Base-by-base conservation (phyloP, 2,888 invertebrate species). In the Zaprionus lineosus region DNA sequence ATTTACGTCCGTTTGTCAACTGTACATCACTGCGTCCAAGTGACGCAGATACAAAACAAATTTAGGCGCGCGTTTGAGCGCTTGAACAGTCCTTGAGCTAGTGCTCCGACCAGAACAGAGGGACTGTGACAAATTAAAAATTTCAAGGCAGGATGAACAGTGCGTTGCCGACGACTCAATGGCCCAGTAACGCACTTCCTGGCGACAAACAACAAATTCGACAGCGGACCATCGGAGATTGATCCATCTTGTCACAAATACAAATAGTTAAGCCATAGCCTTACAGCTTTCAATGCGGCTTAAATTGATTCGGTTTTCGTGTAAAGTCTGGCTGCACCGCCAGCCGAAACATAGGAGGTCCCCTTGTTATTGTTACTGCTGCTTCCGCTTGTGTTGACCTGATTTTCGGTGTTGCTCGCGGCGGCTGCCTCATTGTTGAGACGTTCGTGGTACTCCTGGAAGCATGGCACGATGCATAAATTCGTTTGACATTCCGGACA, bases 401-500 rank as follows among this genome's bases (percentile, higher is more conserved):
- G 70, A 12, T 63, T 69, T 18, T 72, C 66, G 55, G 16, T 61
- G 53, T 67, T 59, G 29, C 79, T 50, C 18, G 74, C 61, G 12
- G 84, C 69, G 34, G 88, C 82, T 16, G 86, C 79, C 41, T 89
- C 90, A 9, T 84, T 88, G 34, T 88, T 86, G 33, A 92, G 92
- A 15, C 93, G 92, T 84, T 95, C 94, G 86, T 95, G 95, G 87
- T 94, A 95, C 84, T 95, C 94, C 89, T 96, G 96, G 91, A 96
- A 96, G 90, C 96, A 96, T 29, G 96, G 96, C 64, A 96, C 96
- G 85, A 96, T 96, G 90, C 96, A 96, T 46, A 96, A 91, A 90
- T 96, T 96, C 61, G 95, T 95, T 90, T 95, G 95, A 89, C 96
- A 96, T 89, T 96, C 96, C 0, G 96, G 96, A 90, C 96, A 96